Base-by-base conservation (phyloP, 2,888 invertebrate genomes). In the Arctia plantaginis region DNA sequence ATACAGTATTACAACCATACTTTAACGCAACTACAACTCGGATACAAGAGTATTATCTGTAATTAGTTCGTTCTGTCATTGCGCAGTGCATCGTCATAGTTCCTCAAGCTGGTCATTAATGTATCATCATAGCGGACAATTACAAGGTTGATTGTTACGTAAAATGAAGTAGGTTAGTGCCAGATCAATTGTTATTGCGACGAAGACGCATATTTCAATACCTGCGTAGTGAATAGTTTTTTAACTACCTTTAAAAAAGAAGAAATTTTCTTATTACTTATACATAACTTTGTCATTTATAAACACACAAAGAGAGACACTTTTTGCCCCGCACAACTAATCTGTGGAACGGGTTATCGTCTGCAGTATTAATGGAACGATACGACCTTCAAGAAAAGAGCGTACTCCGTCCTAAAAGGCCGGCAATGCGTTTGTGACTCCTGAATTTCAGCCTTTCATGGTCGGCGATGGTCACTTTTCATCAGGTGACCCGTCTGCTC, bases 31-130 rank as follows among this genome's bases (percentile, higher is more conserved):
- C 35, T 59, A 69, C 75, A 68, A 75, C 70, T 78, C 27, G 75
- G 66, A 72, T 68, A 74, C 73, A 77, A 72, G 78, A 51, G 73
- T 79, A 84, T 70, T 73, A 73, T 66, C 72, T 15, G n/a, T 84
- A 77, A 82, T 77, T 76, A 64, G 51, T 69, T 65, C 33, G 13
- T 18, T n/a, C 72, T 82, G 69, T 73, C 72, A 74, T 75, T 81
- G 69, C 71, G 69, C 62, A 66, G 69, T 71, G 35, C 33, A 10
- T 35, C 68, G 41, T 71, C 62, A 69, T 71, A 23, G 59, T 27
- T 47, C 39, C 47, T 47, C 55, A n/a, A 71, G 64, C 51, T 30
- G 68, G 23, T 73, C 41, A 55, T 69, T 73, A 73, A 65, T 71
- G 44, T 65, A 30, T 44, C 70, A 71, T 62, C 41, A 47, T 65